Evolutionary conservation across 2,113 vertebrate genomes (phyloP).

Genomic region (Pseudolaguvia tuberculata): DNA sequence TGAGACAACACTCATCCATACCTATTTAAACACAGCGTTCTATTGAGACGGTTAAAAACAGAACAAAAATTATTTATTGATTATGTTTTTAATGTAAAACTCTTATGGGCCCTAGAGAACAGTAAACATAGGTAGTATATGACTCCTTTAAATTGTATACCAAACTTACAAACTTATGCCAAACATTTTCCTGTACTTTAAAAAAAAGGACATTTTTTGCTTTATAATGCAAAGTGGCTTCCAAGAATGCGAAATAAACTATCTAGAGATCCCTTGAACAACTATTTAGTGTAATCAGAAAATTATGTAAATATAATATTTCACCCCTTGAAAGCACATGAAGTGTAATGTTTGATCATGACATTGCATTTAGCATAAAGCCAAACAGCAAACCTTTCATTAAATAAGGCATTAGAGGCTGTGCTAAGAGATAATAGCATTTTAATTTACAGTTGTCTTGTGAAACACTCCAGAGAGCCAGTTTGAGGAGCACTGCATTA

Average conservation of each 20-base stretch:
- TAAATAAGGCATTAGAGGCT: slow-evolving; percentile 19
- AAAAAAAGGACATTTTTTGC: neutral
- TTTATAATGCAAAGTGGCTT: neutral
- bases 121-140: too few species aligned
- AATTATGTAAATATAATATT: slow-evolving; percentile 22
- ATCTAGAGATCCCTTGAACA: neutral
- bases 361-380: slow-evolving; percentile 21
- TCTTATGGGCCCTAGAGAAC: too few species aligned
- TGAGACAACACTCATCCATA: too few species aligned
- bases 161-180: neutral
- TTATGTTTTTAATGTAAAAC: too few species aligned
- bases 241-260: neutral
- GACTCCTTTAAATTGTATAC: neutral
- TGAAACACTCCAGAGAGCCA: slow-evolving; percentile 18
- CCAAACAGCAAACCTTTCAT: slow-evolving; percentile 28
- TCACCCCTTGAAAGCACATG: slow-evolving; percentile 1
- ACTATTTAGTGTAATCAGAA: slow-evolving; percentile 1
- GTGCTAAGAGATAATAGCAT: slow-evolving; percentile 26
- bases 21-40: too few species aligned
- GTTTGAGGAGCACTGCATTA: slow-evolving; percentile 20
- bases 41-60: too few species aligned
- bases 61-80: too few species aligned
- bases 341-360: slow-evolving; percentile 22
- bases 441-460: slow-evolving; percentile 34
- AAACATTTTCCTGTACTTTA: too few species aligned